These are phyloP conservation scores for Sebastes vulpes DNA, from an alignment of 2,797 vertebrate genomes.

Conservation along the genomic window DNA sequence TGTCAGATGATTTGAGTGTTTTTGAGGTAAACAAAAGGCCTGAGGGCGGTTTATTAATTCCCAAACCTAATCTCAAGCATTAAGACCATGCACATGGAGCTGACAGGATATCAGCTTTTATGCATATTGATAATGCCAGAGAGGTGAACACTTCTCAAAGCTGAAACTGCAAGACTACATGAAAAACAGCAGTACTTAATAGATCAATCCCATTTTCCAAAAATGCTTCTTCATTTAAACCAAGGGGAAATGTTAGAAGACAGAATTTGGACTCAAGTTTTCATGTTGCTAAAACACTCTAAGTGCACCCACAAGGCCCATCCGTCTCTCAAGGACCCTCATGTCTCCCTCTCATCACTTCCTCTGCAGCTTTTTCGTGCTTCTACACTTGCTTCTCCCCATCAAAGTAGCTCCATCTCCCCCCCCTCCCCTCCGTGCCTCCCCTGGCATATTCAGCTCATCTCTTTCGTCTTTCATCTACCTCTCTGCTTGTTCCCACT, in stretches of 20 bases:
- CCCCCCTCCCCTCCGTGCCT: constrained; percentile 13
- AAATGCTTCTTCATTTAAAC: not conserved
- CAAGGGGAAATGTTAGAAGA: not conserved
- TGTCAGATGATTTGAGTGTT: not conserved
- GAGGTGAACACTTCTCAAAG: not conserved
- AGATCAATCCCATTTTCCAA: not conserved
- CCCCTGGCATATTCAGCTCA: constrained; percentile 53
- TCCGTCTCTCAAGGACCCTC: constrained; percentile 13
- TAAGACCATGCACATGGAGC: not conserved
- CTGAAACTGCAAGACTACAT: not conserved
- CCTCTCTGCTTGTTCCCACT: constrained; percentile 54
- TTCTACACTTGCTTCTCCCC: constrained; percentile 14
- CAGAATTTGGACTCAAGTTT: constrained; percentile 8
- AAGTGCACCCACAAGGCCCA: constrained; percentile 26
- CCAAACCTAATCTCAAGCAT: not conserved
- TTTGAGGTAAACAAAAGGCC: not conserved
- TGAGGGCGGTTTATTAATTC: not conserved
- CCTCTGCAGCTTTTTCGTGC: constrained; percentile 10
- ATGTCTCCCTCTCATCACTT: constrained; percentile 13
- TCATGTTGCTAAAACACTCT: constrained; percentile 13
- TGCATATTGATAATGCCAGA: not conserved
- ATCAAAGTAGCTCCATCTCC: constrained; percentile 42
- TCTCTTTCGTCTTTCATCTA: constrained; percentile 71
- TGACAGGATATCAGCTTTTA: constrained; percentile 1
- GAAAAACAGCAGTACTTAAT: not conserved